phyloP scores from a whole-genome alignment of 1,140 invertebrate species.

The Holotrichia oblita region DNA sequence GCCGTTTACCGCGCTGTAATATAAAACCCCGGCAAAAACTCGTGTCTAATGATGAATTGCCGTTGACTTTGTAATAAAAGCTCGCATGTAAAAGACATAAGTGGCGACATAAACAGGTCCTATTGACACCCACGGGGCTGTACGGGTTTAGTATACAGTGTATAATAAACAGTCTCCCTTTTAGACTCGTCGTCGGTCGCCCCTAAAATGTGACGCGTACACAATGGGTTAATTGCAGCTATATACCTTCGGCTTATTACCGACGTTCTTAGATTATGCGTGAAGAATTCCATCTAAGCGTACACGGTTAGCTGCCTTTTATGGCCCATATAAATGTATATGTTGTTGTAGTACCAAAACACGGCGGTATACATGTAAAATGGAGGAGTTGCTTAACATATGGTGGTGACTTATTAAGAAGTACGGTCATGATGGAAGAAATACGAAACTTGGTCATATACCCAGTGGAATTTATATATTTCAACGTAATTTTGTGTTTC shows the following conservation, averaged over 20 bases:
- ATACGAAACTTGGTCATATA: no score
- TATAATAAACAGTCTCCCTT: neutral
- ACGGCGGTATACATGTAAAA: no score
- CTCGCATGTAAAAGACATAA: conserved; percentile 13
- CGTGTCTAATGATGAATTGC: conserved; percentile 28
- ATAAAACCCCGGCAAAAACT: neutral
- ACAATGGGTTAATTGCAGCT: conserved; percentile 8
- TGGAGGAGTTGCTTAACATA: no score
- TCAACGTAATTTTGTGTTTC: no score
- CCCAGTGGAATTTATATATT: no score
- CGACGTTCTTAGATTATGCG: neutral
- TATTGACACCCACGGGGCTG: conserved; percentile 5
- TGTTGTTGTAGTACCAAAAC: no score
- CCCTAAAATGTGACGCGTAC: neutral
- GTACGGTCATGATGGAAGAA: no score
- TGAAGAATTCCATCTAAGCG: neutral
- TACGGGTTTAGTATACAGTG: neutral
- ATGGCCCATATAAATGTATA: neutral
- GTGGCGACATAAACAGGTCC: neutral
- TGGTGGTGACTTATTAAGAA: no score
- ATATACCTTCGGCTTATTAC: neutral
- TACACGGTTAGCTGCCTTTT: neutral
- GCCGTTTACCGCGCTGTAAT: neutral
- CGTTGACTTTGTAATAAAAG: conserved; percentile 26
- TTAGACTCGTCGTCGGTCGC: neutral